These are phyloP conservation scores for Dipodomys merriami DNA, from an alignment of 2,113 vertebrate species.

Conservation along the genomic window DNA sequence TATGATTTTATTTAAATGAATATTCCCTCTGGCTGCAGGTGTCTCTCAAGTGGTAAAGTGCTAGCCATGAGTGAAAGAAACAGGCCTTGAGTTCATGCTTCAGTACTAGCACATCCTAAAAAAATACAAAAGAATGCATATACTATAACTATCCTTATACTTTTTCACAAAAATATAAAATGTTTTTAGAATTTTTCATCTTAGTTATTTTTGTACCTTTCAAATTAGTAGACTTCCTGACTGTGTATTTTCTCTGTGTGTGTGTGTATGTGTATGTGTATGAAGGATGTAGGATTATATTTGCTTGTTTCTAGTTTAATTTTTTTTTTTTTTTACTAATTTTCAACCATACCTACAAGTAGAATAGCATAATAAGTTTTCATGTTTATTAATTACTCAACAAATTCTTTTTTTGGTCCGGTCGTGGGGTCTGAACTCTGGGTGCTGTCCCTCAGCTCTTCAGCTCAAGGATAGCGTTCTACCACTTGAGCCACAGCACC, in stretches of 20 bases:
- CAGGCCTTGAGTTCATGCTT: too few species aligned
- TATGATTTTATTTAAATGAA: not conserved
- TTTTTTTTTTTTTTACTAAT: constrained; percentile 46
- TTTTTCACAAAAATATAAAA: constrained; percentile 19
- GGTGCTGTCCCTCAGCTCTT: too few species aligned
- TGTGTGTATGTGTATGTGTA: too few species aligned
- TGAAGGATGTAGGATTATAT: not conserved
- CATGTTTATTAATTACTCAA: not conserved
- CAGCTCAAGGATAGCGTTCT: too few species aligned
- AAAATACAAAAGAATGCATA: too few species aligned
- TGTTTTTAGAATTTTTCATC: not conserved
- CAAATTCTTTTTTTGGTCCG: not conserved
- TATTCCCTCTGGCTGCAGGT: not conserved
- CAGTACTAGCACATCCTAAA: too few species aligned
- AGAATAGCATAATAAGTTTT: constrained; percentile 2
- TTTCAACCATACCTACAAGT: constrained; percentile 19
- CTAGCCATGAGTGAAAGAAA: too few species aligned
- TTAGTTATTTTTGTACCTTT: not conserved
- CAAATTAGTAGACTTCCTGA: not conserved
- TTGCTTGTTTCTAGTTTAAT: constrained; percentile 28
- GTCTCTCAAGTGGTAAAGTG: too few species aligned
- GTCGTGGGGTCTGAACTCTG: too few species aligned
- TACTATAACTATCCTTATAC: not conserved
- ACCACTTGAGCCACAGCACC: too few species aligned
- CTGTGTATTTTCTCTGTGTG: too few species aligned